Percentiles rank a stretch among this genome's conserved stretches.
Conservation (phyloP, 2,113 vertebrate species). For the Tringa solitaria region DNA sequence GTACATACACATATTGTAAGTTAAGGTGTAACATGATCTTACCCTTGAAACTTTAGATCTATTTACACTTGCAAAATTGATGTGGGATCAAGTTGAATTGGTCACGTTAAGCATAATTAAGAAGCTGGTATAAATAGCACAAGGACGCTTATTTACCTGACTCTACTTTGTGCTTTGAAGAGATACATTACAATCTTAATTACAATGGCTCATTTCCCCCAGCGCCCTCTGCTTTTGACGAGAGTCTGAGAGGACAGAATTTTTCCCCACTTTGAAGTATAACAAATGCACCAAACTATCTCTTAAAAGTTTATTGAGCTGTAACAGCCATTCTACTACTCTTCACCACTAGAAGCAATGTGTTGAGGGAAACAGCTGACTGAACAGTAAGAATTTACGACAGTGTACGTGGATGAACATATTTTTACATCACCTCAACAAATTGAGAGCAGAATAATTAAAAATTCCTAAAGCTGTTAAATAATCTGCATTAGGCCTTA, state of each 20-base stretch:
- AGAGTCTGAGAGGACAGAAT: background rate
- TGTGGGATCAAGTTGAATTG: slow-evolving; percentile 5
- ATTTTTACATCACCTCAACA: background rate
- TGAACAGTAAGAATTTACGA: background rate
- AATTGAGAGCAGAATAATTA: background rate
- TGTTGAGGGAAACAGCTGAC: background rate
- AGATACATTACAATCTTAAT: slow-evolving; percentile 43
- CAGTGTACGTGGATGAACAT: accelerated
- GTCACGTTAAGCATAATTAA: slow-evolving; percentile 19
- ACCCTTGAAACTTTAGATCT: slow-evolving; percentile 15
- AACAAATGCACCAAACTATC: background rate
- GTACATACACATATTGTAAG: background rate
- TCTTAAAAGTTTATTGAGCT: background rate
- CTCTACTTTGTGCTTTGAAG: slow-evolving; percentile 1
- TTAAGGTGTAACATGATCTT: slow-evolving; percentile 20
- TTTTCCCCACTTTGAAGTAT: background rate
- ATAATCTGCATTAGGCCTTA: background rate
- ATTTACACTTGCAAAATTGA: slow-evolving; percentile 48
- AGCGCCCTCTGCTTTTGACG: background rate
- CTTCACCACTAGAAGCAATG: background rate
- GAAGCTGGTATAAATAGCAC: slow-evolving; percentile 3
- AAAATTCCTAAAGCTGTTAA: background rate
- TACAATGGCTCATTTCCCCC: slow-evolving; percentile 12
- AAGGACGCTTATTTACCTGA: background rate
- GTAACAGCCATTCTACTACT: background rate